Evolutionary conservation across 2,888 invertebrate genomes (phyloP), one percentile per base, ranked within the genome.

Genomic region (Strigamia maritima): DNA sequence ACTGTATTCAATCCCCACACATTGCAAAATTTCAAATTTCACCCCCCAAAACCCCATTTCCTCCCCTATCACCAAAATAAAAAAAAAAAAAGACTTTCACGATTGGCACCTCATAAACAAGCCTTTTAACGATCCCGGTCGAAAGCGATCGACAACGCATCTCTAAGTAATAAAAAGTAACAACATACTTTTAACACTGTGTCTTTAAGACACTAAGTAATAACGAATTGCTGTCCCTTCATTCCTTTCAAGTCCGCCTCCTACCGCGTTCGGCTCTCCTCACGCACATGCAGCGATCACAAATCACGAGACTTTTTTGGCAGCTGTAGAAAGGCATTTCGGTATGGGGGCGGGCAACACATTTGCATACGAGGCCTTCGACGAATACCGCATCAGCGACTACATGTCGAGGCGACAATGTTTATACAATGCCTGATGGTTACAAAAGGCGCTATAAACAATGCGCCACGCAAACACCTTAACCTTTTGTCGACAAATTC

Each of bases 361-460:
- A 65, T 65, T 65, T 65, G 65, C 65, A 65, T 65, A 65, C 65
- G 65, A 24, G 60, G 28, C 65, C 65, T 65, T 65, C 65, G 65
- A 65, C 65, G 65, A 65, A 65, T 65, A 26, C 65, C 49, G 49
- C 49, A 49, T 49, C 49, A 49, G n/a, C 49, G 49, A n/a, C 12
- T 65, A 65, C 65, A 24, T 4, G 26, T 24, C 65, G 12, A 65
- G 65, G 65, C 65, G 28, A 24, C 65, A 26, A 65, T 65, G 65
- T 65, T 49, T 65, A 26, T 65, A 65, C 65, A 65, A 65, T 65
- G 26, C 14, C 65, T 65, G 65, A 26, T 26, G 65, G 65, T 26
- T 24, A 65, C 65, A 65, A 65, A 65, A 65, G 65, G 65, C 65
- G 65, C 65, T 65, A 65, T 65, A 65, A 65, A 65, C 65, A 65